Evolutionary conservation across 2,888 invertebrate species (phyloP), one percentile per base, ranked within the genome.

Genomic region (Drosophila paranaensis): DNA sequence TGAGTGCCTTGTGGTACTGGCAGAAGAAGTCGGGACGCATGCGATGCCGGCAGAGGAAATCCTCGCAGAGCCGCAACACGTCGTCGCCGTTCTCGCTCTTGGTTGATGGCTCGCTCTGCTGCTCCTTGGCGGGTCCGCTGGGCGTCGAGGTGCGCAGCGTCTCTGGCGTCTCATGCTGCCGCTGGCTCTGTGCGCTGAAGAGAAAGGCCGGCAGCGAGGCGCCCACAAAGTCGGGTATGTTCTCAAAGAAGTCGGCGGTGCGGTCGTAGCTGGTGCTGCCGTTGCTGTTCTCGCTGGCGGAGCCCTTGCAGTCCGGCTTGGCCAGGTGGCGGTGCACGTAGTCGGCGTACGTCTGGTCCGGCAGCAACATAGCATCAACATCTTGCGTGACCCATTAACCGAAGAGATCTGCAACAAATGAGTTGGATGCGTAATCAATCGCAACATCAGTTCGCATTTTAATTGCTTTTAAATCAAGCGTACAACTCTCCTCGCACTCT

Each of bases 1-100:
- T 93, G 79, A 94, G 92, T 63, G 93, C 93, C 88, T 93, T 93
- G 77, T 94, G 94, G 92, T 96, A 95, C 77, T 95, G 94, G 93
- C 96, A 96, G 93, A 96, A 96, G 93, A 96, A 96, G 91, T 96
- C 96, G 0, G 96, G 95, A 33, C 95, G 95, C 89, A 96, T 95
- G 84, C 95, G 94, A 92, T 96, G 94, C 53, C 94, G 93, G 74
- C 94, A 94, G 67, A 95, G 93, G 91, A 95, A 95, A 83, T 95
- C 94, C 92, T 95, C 95, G 88, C 95, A 95, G 81, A 94, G 94
- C 68, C 94, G 93, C 58, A 93, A 61, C 20, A 92, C 82, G 74
- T 92, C 90, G 25, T 68, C 71, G 56, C 79, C 69, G 6, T 79
- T 71, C 14, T 71, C 81, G 56, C 74, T 86, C n/a, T 60, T 66